Conservation (phyloP, 1,140 invertebrate species). For the Aphaenogaster rudis region DNA sequence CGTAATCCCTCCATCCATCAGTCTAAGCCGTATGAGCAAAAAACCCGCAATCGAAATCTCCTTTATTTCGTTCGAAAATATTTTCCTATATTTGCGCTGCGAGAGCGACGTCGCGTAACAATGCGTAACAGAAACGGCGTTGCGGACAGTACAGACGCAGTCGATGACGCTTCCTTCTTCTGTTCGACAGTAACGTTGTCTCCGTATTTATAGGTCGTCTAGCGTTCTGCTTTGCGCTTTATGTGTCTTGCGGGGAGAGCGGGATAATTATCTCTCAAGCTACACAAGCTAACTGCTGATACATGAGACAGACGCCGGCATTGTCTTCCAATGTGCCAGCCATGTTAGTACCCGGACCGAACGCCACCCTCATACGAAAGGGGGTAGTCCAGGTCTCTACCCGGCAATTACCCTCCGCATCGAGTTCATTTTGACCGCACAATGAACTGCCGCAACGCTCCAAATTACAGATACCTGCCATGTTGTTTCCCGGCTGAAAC, state of each 20-base stretch:
- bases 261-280: slow-evolving; percentile 70
- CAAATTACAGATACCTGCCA: slow-evolving; percentile 90
- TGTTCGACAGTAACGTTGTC: slow-evolving; percentile 4
- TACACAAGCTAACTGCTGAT: slow-evolving; percentile 90
- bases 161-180: slow-evolving; percentile 1
- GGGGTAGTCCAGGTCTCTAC: slow-evolving; percentile 92
- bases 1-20: neutral
- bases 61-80: neutral
- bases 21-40: neutral
- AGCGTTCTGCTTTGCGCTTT: neutral
- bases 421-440: slow-evolving; percentile 88
- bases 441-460: slow-evolving; percentile 92
- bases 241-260: neutral
- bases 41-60: neutral
- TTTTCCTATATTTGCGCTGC: neutral
- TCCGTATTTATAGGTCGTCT: slow-evolving; percentile 28
- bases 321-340: slow-evolving; percentile 92
- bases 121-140: neutral
- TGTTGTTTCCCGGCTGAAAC: slow-evolving; percentile 87
- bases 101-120: neutral
- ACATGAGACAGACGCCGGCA: slow-evolving; percentile 92
- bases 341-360: slow-evolving; percentile 89
- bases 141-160: neutral
- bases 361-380: slow-evolving; percentile 92
- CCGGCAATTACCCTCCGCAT: slow-evolving; percentile 88